Percentiles rank a stretch among this genome's conserved stretches.
phyloP scores from a whole-genome alignment of 2,113 vertebrate genomes.

The Hyla sarda region DNA sequence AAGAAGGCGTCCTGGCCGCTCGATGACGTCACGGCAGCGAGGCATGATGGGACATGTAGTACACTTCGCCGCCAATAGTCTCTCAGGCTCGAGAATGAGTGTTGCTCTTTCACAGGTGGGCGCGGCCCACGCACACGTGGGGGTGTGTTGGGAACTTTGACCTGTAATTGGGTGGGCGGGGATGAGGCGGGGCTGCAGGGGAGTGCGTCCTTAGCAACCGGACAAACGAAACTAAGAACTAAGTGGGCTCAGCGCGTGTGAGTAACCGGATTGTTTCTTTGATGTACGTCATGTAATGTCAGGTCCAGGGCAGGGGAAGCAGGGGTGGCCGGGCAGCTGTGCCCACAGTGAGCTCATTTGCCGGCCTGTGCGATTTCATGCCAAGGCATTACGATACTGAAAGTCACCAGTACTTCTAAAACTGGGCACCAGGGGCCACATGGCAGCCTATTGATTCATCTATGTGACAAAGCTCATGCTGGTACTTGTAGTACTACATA shows the following conservation, averaged over 20 bases:
- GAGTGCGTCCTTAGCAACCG: slow-evolving; percentile 9
- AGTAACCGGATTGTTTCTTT: background rate
- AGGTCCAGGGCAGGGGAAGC: no score
- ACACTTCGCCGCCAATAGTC: background rate
- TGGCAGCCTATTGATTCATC: no score
- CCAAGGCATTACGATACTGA: no score
- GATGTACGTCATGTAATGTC: background rate
- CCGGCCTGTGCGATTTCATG: no score
- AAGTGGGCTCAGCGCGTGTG: background rate
- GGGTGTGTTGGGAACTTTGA: background rate
- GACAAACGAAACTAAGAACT: background rate
- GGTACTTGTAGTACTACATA: no score
- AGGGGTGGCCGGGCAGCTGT: background rate
- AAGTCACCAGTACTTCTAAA: no score
- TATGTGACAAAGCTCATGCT: no score
- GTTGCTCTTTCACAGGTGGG: background rate
- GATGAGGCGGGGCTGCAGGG: background rate
- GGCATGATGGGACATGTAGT: slow-evolving; percentile 28
- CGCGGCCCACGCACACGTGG: background rate
- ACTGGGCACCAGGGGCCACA: no score
- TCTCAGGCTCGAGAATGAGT: no score
- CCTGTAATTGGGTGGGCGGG: background rate
- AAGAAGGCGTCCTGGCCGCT: background rate
- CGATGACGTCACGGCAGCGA: background rate
- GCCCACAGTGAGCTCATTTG: background rate